Conservation (phyloP, 1,140 invertebrate genomes). For the Linepithema humile region DNA sequence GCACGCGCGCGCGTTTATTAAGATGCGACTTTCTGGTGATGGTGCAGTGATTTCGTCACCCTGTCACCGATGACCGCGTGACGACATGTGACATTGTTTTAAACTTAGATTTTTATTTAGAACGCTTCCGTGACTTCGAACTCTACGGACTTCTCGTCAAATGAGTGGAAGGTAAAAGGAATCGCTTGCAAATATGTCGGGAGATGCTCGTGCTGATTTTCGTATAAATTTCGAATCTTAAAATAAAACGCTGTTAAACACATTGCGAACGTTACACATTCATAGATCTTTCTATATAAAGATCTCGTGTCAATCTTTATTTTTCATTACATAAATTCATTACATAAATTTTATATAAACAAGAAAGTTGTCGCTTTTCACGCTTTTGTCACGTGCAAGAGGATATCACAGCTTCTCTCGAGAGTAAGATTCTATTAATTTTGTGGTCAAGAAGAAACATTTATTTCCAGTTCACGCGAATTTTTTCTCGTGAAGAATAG, state of each 20-base stretch:
- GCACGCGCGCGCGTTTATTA: conserved; percentile 31
- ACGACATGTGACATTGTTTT: conserved; percentile 7
- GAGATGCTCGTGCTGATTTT: too few species aligned
- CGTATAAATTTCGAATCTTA: too few species aligned
- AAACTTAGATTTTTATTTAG: neutral
- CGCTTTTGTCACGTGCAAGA: neutral
- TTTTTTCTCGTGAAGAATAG: neutral
- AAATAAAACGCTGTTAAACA: too few species aligned
- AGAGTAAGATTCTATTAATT: neutral
- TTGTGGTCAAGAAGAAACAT: neutral
- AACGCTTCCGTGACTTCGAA: neutral
- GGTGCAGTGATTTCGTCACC: conserved; percentile 18
- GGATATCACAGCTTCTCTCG: neutral
- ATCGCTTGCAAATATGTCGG: too few species aligned
- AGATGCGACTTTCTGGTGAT: conserved; percentile 61
- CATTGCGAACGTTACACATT: too few species aligned
- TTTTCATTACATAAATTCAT: neutral
- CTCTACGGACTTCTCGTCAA: neutral
- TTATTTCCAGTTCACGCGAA: neutral
- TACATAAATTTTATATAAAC: neutral
- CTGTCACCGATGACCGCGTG: conserved; percentile 12
- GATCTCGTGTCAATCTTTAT: too few species aligned
- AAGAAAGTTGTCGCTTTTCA: neutral
- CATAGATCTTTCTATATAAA: too few species aligned
- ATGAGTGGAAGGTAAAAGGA: conserved; percentile 54